Percentiles rank a stretch among this genome's conserved stretches.
Conservation (phyloP, 2,888 invertebrate genomes). For the Minunthozetes semirufus region DNA sequence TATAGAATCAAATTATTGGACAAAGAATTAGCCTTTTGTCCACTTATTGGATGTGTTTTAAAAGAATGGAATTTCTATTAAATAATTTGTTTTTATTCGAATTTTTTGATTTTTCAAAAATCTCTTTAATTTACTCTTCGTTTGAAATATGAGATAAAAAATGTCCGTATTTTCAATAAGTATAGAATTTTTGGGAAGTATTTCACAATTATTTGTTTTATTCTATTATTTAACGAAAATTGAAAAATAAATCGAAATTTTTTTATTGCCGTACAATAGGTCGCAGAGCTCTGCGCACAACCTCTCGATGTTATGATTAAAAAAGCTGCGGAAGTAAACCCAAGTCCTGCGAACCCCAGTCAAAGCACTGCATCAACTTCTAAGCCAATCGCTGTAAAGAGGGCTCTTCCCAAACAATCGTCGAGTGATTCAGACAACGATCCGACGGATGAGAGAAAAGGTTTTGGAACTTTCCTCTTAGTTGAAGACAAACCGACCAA, state of each 20-base stretch:
- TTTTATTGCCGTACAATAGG: not conserved
- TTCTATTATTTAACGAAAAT: not conserved
- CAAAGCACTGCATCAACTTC: not conserved
- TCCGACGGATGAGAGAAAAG: not conserved
- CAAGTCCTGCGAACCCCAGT: not conserved
- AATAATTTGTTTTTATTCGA: not conserved
- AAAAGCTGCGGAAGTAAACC: not conserved
- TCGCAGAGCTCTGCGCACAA: constrained; percentile 7
- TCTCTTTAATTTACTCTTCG: not conserved
- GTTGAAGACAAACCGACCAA: not conserved
- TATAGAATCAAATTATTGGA: too few species aligned
- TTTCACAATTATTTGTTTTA: not conserved
- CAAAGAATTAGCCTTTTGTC: not conserved
- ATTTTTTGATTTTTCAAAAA: not conserved
- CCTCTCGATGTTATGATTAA: constrained; percentile 7
- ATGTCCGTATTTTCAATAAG: not conserved
- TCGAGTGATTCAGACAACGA: not conserved
- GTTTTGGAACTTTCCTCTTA: not conserved
- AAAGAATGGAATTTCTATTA: not conserved
- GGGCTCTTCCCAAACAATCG: not conserved
- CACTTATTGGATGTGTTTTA: not conserved
- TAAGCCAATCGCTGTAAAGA: not conserved
- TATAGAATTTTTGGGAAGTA: not conserved
- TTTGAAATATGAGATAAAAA: not conserved
- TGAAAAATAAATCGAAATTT: not conserved